These are phyloP conservation scores for Agrochola lota DNA, from an alignment of 2,888 invertebrate genomes.

Conservation along the genomic window DNA sequence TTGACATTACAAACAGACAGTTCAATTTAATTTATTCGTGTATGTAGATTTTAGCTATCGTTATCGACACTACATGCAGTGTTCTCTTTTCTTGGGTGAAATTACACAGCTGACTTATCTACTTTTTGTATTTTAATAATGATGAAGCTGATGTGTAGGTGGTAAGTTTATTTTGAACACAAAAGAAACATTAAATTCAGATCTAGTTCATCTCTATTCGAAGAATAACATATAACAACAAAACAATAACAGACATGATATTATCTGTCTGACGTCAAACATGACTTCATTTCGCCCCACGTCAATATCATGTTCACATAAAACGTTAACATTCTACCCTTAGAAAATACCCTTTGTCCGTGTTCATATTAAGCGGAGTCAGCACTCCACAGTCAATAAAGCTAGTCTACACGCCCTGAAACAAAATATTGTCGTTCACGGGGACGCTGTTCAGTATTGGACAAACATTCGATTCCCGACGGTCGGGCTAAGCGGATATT, in stretches of 20 bases:
- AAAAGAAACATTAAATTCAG: not conserved
- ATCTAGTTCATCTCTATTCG: not conserved
- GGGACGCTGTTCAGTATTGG: slow-evolving; percentile 58
- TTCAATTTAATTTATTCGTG: too few relatives aligned
- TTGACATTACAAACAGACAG: too few relatives aligned
- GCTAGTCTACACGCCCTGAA: slow-evolving; percentile 57
- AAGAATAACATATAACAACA: not conserved
- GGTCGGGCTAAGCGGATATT: slow-evolving; percentile 52
- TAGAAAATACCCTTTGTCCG: slow-evolving; percentile 27
- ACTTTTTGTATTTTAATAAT: not conserved
- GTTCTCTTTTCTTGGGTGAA: slow-evolving; percentile 3
- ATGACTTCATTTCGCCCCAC: slow-evolving; percentile 25
- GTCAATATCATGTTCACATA: slow-evolving; percentile 36
- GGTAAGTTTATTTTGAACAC: not conserved
- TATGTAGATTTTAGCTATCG: not conserved
- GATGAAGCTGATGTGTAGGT: not conserved
- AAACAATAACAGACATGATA: slow-evolving; percentile 14
- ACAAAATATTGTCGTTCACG: slow-evolving; percentile 63
- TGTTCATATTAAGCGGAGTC: slow-evolving; percentile 40
- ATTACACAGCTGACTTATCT: not conserved
- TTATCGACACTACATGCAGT: not conserved
- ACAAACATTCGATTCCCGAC: slow-evolving; percentile 58
- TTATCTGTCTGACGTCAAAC: slow-evolving; percentile 11
- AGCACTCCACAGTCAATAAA: slow-evolving; percentile 46
- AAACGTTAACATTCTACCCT: slow-evolving; percentile 17